phyloP scores from a whole-genome alignment of 2,113 vertebrate genomes.

The Vombatus ursinus region DNA sequence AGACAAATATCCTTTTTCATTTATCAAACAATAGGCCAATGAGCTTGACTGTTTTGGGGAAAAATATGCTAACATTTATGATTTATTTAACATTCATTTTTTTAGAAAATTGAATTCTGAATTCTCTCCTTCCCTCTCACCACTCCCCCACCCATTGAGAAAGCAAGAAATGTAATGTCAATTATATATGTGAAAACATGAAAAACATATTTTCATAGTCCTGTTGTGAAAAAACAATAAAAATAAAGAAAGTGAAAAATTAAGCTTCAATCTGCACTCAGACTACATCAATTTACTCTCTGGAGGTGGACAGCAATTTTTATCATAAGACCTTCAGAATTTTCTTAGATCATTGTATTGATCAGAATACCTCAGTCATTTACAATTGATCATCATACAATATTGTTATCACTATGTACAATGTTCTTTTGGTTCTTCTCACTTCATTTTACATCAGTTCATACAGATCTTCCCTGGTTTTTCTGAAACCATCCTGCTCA shows the following conservation, averaged over 20 bases:
- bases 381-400: background rate
- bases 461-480: background rate
- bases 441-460: background rate
- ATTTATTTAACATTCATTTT: background rate
- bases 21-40: background rate
- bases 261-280: background rate
- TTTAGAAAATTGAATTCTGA: background rate
- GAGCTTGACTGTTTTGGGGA: background rate
- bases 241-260: background rate
- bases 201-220: background rate
- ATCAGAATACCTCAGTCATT: background rate
- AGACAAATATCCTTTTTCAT: background rate
- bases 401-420: background rate
- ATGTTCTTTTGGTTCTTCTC: background rate
- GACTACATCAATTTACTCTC: background rate
- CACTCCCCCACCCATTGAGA: background rate
- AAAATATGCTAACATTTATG: background rate
- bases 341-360: background rate
- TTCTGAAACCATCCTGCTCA: background rate
- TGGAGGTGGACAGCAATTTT: background rate
- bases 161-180: background rate
- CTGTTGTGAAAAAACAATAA: background rate
- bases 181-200: background rate
- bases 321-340: background rate
- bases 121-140: background rate